phyloP scores from a whole-genome alignment of 1,140 invertebrate species.

The Zaprionus camerounensis region DNA sequence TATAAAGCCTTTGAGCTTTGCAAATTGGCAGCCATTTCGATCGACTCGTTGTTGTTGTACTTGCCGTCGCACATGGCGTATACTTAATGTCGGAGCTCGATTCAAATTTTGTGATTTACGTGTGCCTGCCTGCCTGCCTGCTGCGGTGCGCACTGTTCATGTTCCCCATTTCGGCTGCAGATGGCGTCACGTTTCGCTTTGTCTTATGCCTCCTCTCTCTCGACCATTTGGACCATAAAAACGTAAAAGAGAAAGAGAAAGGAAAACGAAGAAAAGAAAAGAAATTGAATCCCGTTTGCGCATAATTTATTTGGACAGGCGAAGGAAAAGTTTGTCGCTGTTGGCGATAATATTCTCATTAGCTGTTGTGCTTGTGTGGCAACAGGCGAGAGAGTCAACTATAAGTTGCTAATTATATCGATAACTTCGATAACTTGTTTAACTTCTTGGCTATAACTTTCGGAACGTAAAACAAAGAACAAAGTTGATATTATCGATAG shows the following conservation, averaged over 20 bases:
- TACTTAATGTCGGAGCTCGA: constrained; percentile 25
- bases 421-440: not conserved
- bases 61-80: constrained; percentile 25
- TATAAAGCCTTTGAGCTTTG: constrained; percentile 11
- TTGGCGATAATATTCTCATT: constrained; percentile 23
- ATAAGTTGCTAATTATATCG: not conserved
- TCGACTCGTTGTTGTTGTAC: not conserved
- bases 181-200: constrained; percentile 39
- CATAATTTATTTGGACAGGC: constrained; percentile 6
- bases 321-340: constrained; percentile 4
- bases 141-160: constrained; percentile 10
- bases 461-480: too few relatives aligned
- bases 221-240: constrained; percentile 20
- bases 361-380: not conserved
- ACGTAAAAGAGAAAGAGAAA: not conserved
- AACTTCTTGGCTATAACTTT: not conserved
- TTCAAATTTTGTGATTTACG: constrained; percentile 48
- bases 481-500: too few relatives aligned
- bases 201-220: not conserved
- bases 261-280: not conserved
- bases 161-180: constrained; percentile 5
- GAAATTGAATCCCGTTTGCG: not conserved
- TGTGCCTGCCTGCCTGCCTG: not conserved
- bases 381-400: not conserved
- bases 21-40: constrained; percentile 22